Evolutionary conservation across 2,888 invertebrate species (phyloP), one percentile per base, ranked within the genome.

Genomic region (Caradrina kadenii): DNA sequence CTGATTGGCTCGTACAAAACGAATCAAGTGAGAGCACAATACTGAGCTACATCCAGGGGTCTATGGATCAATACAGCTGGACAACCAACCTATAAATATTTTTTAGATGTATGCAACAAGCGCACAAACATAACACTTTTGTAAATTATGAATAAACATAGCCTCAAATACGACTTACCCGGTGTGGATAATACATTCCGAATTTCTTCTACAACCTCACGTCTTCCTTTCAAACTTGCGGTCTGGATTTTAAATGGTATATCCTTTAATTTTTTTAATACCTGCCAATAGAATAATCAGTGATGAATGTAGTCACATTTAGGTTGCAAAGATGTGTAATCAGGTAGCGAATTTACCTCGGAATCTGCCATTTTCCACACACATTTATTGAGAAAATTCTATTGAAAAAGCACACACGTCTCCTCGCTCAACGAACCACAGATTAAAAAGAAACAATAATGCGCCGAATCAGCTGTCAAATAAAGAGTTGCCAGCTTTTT

Each of bases 201-300:
- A 90, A 98, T 97, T 95, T 97, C 97, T 86, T 97, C 93, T 78
- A 97, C 94, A 87, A 97, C 96, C 90, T 96, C 95, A 89, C 96
- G 96, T 88, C 98, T 96, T 88, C 97, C 97, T 89, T 96, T 97
- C 89, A 97, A 94, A 93, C 97, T 97, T 81, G 97, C 96, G 87
- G 97, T 97, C 92, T 98, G 97, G 87, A 98, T 96, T 93, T 96
- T 97, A 90, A 96, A 96, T 69, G 97, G 97, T 87, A 98, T 96
- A 96, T 98, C 97, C 92, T 97, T 97, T 83, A 98, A 94, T 88
- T 96, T 97, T 93, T 96, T 97, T 82, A 96, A 93, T 83, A 97
- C 94, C 97, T 98, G 94, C 70, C 63, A 82, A 88, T 62, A 87
- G 69, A 89, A 74, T 70, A 39, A 76, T 73, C 22, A 58, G 69